Evolutionary conservation across 2,113 vertebrate genomes (phyloP).

Genomic region (Pelecanoides urinatrix): DNA sequence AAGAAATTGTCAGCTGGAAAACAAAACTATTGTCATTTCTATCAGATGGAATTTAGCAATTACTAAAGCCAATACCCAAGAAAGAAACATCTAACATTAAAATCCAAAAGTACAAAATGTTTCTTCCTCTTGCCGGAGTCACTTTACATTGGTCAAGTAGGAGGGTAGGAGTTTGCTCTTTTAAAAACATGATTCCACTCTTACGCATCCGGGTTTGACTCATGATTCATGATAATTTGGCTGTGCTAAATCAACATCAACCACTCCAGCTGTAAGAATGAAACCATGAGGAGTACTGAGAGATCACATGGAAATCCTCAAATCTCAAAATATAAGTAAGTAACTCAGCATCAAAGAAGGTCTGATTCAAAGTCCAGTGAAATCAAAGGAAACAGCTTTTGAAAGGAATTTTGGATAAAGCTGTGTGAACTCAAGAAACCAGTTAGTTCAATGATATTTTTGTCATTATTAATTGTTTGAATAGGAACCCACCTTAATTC

Average conservation of each 20-base stretch:
- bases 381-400: background rate
- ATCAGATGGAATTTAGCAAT: background rate
- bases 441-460: background rate
- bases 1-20: background rate
- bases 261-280: background rate
- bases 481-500: background rate
- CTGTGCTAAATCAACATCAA: background rate
- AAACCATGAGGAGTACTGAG: background rate
- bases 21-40: background rate
- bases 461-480: background rate
- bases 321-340: background rate
- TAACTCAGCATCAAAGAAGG: background rate
- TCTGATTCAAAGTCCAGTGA: background rate
- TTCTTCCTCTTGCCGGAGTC: background rate
- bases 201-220: background rate
- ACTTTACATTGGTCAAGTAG: background rate
- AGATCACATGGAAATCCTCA: background rate
- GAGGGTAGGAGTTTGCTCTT: background rate
- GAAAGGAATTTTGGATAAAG: background rate
- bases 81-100: background rate
- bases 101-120: background rate
- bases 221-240: background rate
- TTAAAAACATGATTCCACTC: background rate
- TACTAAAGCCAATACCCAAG: background rate
- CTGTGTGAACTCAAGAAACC: background rate